Base-by-base conservation (phyloP, 2,113 vertebrate species). In the Syngnathus typhle region DNA sequence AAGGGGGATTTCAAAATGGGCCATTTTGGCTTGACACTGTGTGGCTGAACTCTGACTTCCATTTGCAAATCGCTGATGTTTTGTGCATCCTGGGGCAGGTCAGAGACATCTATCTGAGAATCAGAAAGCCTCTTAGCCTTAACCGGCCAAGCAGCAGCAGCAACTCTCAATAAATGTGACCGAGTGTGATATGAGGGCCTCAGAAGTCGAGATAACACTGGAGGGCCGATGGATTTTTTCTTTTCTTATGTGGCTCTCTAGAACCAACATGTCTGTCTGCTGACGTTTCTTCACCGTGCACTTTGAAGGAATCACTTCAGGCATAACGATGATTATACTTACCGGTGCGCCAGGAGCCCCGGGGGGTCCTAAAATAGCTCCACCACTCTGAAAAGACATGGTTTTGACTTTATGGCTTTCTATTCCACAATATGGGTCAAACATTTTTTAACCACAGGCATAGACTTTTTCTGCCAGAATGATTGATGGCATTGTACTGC, bases 341-440 rank as follows among this genome's bases (percentile, higher is more conserved):
- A 99, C 96, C 0, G 93, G 92, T 62, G 94, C 91, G 9, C 97
- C 97, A 1, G 95, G 94, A 8, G 94, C 93, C 44, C 95, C 95
- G 60, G 94, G 92, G 38, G 91, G 92, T 83, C 88, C 94, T 21
- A 91, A 68, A 6, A 87, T 88, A 47, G 82, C 92, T 76, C 88
- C 91, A 44, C 93, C 89, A 70, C 93, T 94, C 96, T 98, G 87
- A 68, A 81, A 83, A 84, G 64, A 86, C 23, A 86, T 65, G 64
- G 21, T 59, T 21, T 44, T 51, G 6, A 71, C 46, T 16, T 71
- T 72, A 78, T 79, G 51, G 61, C 51, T 59, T 43, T 52, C 68
- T 72, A 79, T 75, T 78, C 78, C 43, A 72, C 58, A 74, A 78
- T 64, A 39, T 59, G 9, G 58, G 54, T 79, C 81, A 80, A 75